Percentiles rank a stretch among this genome's conserved stretches.
phyloP scores from a whole-genome alignment of 2,888 invertebrate genomes.

The Caenorhabditis wallacei region DNA sequence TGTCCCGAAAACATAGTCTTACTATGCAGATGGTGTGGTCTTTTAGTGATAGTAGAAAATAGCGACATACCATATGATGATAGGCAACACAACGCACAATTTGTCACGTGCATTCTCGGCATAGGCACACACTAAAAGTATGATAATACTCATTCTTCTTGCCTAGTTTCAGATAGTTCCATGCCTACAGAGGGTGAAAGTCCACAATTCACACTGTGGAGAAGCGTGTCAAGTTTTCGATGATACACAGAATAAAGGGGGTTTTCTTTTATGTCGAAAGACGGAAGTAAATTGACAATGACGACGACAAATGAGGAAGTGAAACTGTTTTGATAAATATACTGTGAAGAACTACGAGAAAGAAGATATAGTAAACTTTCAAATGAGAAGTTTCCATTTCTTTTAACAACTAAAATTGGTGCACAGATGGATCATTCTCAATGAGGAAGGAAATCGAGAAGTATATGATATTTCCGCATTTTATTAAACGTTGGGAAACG shows the following conservation, averaged over 20 bases:
- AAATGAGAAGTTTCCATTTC: too few relatives aligned
- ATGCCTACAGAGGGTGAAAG: constrained; percentile 41
- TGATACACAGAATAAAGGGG: constrained; percentile 13
- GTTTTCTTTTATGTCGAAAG: constrained; percentile 23
- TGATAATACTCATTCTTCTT: constrained; percentile 26
- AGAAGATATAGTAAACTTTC: background rate
- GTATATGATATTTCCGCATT: constrained; percentile 11
- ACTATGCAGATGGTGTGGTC: constrained; percentile 21
- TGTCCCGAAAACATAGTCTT: constrained; percentile 28
- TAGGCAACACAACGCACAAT: constrained; percentile 34
- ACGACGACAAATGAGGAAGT: constrained; percentile 32
- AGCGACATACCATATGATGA: constrained; percentile 34
- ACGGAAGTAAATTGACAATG: constrained; percentile 29
- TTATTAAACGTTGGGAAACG: constrained; percentile 17
- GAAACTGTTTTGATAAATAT: constrained; percentile 32
- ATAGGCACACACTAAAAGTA: constrained; percentile 5
- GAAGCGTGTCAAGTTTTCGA: background rate
- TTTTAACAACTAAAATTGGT: too few relatives aligned
- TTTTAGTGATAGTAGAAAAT: constrained; percentile 32
- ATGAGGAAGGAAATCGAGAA: constrained; percentile 29
- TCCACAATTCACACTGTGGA: constrained; percentile 31
- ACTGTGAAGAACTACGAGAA: constrained; percentile 5
- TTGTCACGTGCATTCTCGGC: constrained; percentile 43
- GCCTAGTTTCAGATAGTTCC: constrained; percentile 16
- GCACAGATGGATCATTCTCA: background rate